Conservation (phyloP, 2,888 invertebrate genomes). For the Chrysomela aeneicollis region DNA sequence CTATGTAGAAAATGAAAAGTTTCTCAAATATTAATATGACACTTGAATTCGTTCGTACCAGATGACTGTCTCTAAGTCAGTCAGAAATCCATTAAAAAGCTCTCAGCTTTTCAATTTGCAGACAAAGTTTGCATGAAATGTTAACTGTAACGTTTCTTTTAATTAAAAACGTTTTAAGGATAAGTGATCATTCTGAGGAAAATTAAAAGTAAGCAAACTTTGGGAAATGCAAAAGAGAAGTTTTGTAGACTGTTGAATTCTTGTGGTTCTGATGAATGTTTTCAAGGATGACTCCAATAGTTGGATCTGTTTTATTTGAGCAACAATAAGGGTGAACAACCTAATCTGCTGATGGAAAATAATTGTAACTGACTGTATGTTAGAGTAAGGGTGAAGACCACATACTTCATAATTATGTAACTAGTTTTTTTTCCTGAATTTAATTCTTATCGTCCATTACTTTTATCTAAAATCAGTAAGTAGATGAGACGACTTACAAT, state of each 20-base stretch:
- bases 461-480: no score
- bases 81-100: slow-evolving; percentile 43
- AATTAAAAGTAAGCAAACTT: slow-evolving; percentile 46
- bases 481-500: no score
- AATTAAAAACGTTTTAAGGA: slow-evolving; percentile 49
- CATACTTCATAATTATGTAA: no score
- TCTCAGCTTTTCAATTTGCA: slow-evolving; percentile 40
- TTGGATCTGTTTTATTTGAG: no score
- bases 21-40: slow-evolving; percentile 39
- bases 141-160: slow-evolving; percentile 45
- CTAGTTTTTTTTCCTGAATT: no score
- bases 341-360: no score
- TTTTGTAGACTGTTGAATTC: neutral
- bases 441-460: no score
- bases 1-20: slow-evolving; percentile 16
- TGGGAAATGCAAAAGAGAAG: slow-evolving; percentile 5
- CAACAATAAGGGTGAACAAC: no score
- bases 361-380: no score
- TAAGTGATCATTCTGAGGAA: slow-evolving; percentile 43
- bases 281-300: no score
- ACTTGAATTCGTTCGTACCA: slow-evolving; percentile 31
- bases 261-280: neutral
- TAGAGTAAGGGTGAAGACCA: no score
- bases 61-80: slow-evolving; percentile 33
- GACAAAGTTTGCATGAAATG: slow-evolving; percentile 42